Evolutionary conservation across 2,113 vertebrate genomes (phyloP).

Genomic region (Sylvia atricapilla): DNA sequence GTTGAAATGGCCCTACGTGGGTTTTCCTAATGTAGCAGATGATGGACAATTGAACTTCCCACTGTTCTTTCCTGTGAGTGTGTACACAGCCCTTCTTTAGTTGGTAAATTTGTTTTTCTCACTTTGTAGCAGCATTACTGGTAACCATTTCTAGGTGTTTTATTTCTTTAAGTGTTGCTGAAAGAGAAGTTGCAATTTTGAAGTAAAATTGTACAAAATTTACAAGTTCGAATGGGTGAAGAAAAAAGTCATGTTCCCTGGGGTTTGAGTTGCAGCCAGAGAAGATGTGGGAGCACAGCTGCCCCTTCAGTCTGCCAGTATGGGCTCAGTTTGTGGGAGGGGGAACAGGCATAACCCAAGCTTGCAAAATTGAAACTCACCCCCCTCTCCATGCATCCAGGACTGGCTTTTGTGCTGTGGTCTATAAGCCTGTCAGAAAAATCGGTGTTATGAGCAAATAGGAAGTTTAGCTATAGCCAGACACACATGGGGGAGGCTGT

Average conservation of each 20-base stretch:
- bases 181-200: background rate
- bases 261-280: background rate
- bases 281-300: background rate
- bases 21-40: background rate
- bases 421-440: background rate
- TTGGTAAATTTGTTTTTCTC: background rate
- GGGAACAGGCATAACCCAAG: rapidly evolving
- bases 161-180: background rate
- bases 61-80: background rate
- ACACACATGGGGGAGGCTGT: rapidly evolving
- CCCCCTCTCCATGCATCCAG: rapidly evolving
- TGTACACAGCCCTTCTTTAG: background rate
- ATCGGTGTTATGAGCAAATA: rapidly evolving
- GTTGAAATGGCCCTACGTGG: background rate
- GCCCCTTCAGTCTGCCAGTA: background rate
- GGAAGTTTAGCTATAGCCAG: rapidly evolving
- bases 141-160: background rate
- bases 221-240: background rate
- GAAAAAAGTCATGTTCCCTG: background rate
- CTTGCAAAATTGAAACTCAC: background rate
- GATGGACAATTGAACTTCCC: background rate
- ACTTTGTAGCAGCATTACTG: background rate
- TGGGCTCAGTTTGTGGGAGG: background rate
- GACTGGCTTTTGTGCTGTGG: background rate
- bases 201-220: background rate